These are phyloP conservation scores for Salarias fasciatus DNA, from an alignment of 2,797 vertebrate genomes.

Conservation along the genomic window DNA sequence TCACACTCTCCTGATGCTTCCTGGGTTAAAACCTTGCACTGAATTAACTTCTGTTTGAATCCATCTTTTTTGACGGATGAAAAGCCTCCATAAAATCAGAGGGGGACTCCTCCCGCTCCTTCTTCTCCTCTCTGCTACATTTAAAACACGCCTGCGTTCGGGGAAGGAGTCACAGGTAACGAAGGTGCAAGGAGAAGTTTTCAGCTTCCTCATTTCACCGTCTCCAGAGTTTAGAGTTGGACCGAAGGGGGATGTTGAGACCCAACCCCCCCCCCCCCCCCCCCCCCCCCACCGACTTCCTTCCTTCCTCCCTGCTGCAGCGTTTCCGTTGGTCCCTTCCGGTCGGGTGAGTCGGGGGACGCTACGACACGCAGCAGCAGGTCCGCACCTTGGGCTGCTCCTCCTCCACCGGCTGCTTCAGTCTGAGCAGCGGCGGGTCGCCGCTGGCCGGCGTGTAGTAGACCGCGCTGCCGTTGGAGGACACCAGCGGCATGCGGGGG, in stretches of 20 bases:
- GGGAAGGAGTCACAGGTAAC: slow-evolving; percentile 12
- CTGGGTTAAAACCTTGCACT: slow-evolving; percentile 9
- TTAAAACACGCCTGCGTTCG: slow-evolving; percentile 17
- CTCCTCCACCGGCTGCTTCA: slow-evolving; percentile 95
- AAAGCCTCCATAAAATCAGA: slow-evolving; percentile 10
- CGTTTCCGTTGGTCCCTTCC: slow-evolving; percentile 5
- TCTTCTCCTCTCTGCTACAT: slow-evolving; percentile 11
- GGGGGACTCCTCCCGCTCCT: slow-evolving; percentile 32
- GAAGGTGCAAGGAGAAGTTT: slow-evolving; percentile 15
- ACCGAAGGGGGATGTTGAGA: slow-evolving; percentile 22
- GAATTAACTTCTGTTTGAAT: too few relatives aligned
- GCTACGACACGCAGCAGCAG: slow-evolving; percentile 95
- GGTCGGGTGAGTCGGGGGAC: neutral
- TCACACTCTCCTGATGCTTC: slow-evolving; percentile 8
- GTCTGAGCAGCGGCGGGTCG: slow-evolving; percentile 92
- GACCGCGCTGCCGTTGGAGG: slow-evolving; percentile 91
- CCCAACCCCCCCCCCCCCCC: too few relatives aligned
- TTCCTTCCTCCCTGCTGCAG: slow-evolving; percentile 22
- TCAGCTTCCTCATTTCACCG: slow-evolving; percentile 1
- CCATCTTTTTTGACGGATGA: neutral
- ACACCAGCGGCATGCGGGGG: slow-evolving; percentile 91
- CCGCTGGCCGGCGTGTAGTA: slow-evolving; percentile 96
- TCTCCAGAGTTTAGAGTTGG: slow-evolving; percentile 27
- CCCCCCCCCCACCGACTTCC: too few relatives aligned
- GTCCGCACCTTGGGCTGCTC: slow-evolving; percentile 87